Evolutionary conservation across 2,113 vertebrate genomes (phyloP).

Genomic region (Tyrannus savana): DNA sequence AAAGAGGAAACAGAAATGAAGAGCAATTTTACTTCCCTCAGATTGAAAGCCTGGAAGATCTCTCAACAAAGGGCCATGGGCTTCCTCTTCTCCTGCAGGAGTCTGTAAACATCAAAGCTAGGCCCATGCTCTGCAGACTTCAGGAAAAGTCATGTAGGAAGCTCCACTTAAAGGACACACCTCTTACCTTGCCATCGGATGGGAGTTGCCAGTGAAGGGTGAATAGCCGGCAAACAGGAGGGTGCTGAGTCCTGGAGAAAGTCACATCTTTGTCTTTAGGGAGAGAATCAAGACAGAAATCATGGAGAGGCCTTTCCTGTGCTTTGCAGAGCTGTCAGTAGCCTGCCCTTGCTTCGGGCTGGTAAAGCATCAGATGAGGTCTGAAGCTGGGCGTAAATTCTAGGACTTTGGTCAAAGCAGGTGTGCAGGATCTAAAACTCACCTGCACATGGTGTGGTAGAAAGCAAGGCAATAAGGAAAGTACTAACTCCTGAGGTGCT

Average conservation of each 20-base stretch:
- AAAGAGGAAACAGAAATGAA: background rate
- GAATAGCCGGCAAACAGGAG: background rate
- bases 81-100: background rate
- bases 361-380: background rate
- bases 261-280: background rate
- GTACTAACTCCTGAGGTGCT: background rate
- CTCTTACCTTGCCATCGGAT: background rate
- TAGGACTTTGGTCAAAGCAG: background rate
- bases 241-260: background rate
- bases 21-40: background rate
- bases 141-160: background rate
- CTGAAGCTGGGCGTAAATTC: background rate
- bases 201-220: background rate
- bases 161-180: background rate
- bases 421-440: background rate
- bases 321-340: background rate
- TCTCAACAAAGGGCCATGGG: background rate
- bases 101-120: background rate
- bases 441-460: background rate
- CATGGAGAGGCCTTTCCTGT: background rate
- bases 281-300: background rate
- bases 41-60: background rate
- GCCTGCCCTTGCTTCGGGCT: background rate
- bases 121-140: fast-evolving
- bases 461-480: background rate